Conservation (phyloP, 35 echinoderm and acorn worm species). For the Heliocidaris tuberculata region DNA sequence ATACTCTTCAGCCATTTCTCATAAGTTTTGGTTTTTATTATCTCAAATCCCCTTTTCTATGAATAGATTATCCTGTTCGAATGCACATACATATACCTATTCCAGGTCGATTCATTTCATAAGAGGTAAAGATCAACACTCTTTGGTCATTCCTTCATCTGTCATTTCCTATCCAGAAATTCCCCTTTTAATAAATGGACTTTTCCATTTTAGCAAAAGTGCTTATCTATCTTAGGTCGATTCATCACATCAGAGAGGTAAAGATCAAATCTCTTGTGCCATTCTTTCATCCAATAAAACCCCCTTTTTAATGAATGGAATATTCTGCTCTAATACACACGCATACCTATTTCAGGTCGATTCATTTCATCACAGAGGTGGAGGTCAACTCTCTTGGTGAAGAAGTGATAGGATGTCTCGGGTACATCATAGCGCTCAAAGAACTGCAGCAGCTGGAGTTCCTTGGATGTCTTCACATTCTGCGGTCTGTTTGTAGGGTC, state of each 20-base stretch:
- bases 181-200: no score
- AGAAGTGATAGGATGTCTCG: slow-evolving; percentile 94
- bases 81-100: slow-evolving; percentile 54
- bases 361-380: slow-evolving; percentile 98
- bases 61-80: not conserved
- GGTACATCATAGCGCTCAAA: slow-evolving; percentile 90
- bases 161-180: no score
- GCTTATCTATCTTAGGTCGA: no score
- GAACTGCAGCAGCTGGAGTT: slow-evolving; percentile 80
- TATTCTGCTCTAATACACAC: not conserved
- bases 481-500: slow-evolving; percentile 58
- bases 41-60: no score
- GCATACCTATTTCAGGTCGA: slow-evolving; percentile 78
- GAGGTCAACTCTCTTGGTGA: slow-evolving; percentile 81
- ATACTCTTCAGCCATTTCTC: no score
- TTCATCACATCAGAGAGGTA: not conserved
- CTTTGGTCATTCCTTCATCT: not conserved
- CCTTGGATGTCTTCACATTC: slow-evolving; percentile 65
- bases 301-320: not conserved
- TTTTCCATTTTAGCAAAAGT: no score
- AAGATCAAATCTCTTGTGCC: not conserved
- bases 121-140: slow-evolving; percentile 84
- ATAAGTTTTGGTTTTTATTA: no score
- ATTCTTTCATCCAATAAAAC: not conserved
- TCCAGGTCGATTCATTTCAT: slow-evolving; percentile 83